Conservation (phyloP, 2,797 vertebrate species). For the Alcedo quadribrachys region DNA sequence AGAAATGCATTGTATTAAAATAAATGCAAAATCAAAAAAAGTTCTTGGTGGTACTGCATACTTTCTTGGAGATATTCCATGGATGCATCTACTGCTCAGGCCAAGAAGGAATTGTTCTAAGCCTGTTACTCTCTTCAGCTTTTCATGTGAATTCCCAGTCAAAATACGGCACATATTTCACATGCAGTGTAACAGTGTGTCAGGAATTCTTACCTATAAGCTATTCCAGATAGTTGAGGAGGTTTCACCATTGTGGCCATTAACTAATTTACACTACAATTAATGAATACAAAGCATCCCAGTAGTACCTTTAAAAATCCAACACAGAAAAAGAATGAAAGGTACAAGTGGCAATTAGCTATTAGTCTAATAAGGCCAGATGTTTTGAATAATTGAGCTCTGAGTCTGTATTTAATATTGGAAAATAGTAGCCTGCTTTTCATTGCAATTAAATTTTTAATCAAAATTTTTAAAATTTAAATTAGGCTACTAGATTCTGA, state of each 20-base stretch:
- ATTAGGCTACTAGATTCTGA: not conserved
- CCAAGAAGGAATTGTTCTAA: not conserved
- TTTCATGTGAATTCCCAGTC: not conserved
- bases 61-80: not conserved
- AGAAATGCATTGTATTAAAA: not conserved
- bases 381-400: not conserved
- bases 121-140: not conserved
- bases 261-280: not conserved
- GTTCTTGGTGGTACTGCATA: not conserved
- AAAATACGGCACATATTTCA: not conserved
- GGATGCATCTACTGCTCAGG: not conserved
- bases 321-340: not conserved
- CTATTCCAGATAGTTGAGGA: not conserved
- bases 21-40: not conserved
- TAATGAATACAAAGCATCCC: not conserved
- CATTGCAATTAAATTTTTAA: not conserved
- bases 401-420: not conserved
- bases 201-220: not conserved
- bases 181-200: not conserved
- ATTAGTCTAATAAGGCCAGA: not conserved
- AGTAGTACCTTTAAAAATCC: not conserved
- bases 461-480: not conserved
- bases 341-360: not conserved
- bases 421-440: not conserved
- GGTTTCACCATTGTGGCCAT: not conserved